Conservation (phyloP, 53 echinoderm and acorn worm species). For the Henricia sp. region DNA sequence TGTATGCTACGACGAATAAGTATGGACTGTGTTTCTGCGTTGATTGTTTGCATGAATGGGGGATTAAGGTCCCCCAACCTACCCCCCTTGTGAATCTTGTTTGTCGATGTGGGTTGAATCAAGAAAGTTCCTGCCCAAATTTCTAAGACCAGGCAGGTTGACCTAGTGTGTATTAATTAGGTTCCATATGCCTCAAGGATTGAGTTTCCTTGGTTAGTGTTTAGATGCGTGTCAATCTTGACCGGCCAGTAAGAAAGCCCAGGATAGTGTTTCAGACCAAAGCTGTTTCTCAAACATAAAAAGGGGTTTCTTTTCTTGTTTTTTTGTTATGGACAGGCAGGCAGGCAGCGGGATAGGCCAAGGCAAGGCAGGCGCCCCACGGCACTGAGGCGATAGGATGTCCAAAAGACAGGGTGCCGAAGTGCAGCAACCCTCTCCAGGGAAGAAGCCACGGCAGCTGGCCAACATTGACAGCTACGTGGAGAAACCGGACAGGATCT, state of each 20-base stretch:
- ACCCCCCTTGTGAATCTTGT: slow-evolving; percentile 14
- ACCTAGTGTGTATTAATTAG: slow-evolving; percentile 62
- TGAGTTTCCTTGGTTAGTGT: slow-evolving; percentile 59
- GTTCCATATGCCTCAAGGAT: slow-evolving; percentile 56
- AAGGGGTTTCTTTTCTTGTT: slow-evolving; percentile 54
- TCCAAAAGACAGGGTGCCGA: slow-evolving; percentile 64
- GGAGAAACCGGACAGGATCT: slow-evolving; percentile 60
- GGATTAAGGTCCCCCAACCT: slow-evolving; percentile 26
- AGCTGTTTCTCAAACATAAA: slow-evolving; percentile 59
- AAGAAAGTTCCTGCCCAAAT: slow-evolving; percentile 41
- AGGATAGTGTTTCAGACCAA: slow-evolving; percentile 52
- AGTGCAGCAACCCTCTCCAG: slow-evolving; percentile 63
- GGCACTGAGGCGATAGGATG: slow-evolving; percentile 64
- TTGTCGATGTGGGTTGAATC: slow-evolving; percentile 24
- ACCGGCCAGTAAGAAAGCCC: slow-evolving; percentile 44
- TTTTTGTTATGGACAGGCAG: too few relatives aligned
- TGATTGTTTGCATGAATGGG: slow-evolving; percentile 27
- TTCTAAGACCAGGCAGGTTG: slow-evolving; percentile 27
- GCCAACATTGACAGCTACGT: slow-evolving; percentile 31
- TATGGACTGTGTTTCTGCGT: slow-evolving; percentile 10
- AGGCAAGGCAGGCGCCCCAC: slow-evolving; percentile 40
- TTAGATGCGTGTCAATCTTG: slow-evolving; percentile 60
- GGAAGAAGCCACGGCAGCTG: slow-evolving; percentile 63
- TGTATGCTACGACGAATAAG: slow-evolving; percentile 9
- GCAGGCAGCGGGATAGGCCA: too few relatives aligned